These are phyloP conservation scores for Argyrosomus regius DNA, from an alignment of 2,797 vertebrate genomes.

Conservation along the genomic window DNA sequence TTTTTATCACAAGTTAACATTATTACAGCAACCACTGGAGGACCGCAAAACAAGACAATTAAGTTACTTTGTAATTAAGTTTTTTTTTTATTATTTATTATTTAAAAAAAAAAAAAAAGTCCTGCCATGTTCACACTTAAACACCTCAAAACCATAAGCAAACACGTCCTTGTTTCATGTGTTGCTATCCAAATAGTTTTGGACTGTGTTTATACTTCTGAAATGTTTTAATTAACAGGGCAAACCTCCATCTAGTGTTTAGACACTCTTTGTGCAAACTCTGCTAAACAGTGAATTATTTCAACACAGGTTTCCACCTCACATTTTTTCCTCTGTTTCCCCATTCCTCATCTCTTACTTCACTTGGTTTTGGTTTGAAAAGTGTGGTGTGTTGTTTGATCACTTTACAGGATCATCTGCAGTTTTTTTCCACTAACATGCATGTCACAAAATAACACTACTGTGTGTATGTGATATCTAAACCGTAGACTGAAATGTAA, in stretches of 20 bases:
- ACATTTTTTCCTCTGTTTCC: slow-evolving; percentile 25
- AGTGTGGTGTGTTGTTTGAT: slow-evolving; percentile 57
- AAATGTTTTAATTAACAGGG: background rate
- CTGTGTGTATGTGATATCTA: slow-evolving; percentile 32
- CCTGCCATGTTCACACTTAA: too few species aligned
- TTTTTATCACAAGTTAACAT: background rate
- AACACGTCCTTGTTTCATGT: background rate
- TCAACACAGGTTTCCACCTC: slow-evolving; percentile 21
- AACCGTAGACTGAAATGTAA: background rate
- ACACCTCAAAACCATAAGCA: background rate
- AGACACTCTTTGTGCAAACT: slow-evolving; percentile 15
- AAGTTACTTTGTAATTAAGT: background rate
- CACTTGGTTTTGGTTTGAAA: slow-evolving; percentile 56
- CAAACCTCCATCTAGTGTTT: background rate
- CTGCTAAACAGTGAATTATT: slow-evolving; percentile 40
- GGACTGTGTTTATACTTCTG: background rate
- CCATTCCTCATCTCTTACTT: slow-evolving; percentile 34
- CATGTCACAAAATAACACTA: slow-evolving; percentile 59
- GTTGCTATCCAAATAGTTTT: background rate
- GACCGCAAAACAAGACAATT: background rate
- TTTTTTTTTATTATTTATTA: background rate
- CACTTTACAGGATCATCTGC: slow-evolving; percentile 36
- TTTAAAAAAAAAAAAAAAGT: background rate
- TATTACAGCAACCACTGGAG: background rate
- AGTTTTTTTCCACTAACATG: slow-evolving; percentile 62